A percentile compares a stretch with the other conserved stretches of the same genome.
Conservation (phyloP, 2,113 vertebrate genomes). For the human (Homo sapiens) region GRCh38 chr1:31980001-31980500, state of each 20-base stretch:
- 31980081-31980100: neutral
- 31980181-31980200: neutral
- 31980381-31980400: neutral
- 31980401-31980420: neutral
- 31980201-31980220: neutral
- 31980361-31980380: neutral
- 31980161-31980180: neutral
- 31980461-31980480: neutral
- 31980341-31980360: neutral
- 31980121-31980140: neutral
- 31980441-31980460: neutral
- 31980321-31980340: neutral
- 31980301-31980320: no score
- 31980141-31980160: neutral
- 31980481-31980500: neutral
- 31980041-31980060: neutral
- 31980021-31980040: neutral
- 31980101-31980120: neutral
- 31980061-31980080: neutral
- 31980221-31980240: slow-evolving; percentile 8
- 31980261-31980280: neutral
- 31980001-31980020: neutral
- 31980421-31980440: neutral
- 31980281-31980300: neutral
- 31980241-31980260: neutral